phyloP scores from a whole-genome alignment of 2,797 vertebrate species.

The Cyprinodon diabolis region DNA sequence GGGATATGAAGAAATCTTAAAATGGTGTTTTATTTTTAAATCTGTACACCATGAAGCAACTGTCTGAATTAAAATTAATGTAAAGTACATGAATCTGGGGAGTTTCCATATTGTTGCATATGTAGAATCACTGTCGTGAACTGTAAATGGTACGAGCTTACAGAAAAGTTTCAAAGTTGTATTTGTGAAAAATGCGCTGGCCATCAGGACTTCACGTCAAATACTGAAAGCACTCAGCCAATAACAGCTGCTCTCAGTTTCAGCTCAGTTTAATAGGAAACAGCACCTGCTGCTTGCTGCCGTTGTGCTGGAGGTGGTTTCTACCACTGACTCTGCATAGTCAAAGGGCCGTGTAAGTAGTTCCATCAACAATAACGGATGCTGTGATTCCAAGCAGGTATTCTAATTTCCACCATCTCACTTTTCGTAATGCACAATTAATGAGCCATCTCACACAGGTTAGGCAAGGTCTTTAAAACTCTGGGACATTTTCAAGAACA shows the following conservation, averaged over 20 bases:
- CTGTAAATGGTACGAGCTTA: background rate
- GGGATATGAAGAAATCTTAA: background rate
- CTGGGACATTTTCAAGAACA: slow-evolving; percentile 38
- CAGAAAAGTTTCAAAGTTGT: background rate
- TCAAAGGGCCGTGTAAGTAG: slow-evolving; percentile 52
- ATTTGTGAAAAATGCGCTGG: slow-evolving; percentile 37
- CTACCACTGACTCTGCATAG: slow-evolving; percentile 44
- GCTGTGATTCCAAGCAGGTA: slow-evolving; percentile 69
- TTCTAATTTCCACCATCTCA: slow-evolving; percentile 40
- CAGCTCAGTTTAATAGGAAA: slow-evolving; percentile 55
- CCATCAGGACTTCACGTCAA: slow-evolving; percentile 16
- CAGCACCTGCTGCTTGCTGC: slow-evolving; percentile 55
- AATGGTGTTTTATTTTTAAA: background rate
- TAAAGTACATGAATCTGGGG: background rate
- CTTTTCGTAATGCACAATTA: slow-evolving; percentile 70
- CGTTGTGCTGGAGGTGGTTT: slow-evolving; percentile 56
- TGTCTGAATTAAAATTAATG: background rate
- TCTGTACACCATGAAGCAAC: background rate
- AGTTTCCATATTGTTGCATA: background rate
- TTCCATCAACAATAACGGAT: slow-evolving; percentile 46
- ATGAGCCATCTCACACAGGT: slow-evolving; percentile 57
- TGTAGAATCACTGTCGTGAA: background rate
- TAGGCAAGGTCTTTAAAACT: slow-evolving; percentile 52
- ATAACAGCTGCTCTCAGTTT: slow-evolving; percentile 45
- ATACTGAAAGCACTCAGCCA: slow-evolving; percentile 16